phyloP scores from a whole-genome alignment of 1,140 invertebrate species.

The Saccostrea cuccullata region DNA sequence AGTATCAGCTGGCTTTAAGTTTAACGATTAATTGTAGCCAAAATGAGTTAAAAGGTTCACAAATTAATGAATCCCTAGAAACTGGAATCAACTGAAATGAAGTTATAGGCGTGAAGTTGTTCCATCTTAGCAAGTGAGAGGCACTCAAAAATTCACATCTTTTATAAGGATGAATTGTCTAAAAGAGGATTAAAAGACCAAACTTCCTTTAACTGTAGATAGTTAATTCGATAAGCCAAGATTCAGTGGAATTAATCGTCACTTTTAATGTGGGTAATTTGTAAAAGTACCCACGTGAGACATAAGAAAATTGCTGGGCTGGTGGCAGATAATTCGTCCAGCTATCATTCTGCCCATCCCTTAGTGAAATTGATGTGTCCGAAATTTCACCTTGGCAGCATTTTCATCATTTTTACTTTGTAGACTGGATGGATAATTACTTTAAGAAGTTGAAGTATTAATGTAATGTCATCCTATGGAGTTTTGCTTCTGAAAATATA shows the following conservation, averaged over 20 bases:
- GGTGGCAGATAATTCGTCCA: background rate
- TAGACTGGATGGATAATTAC: background rate
- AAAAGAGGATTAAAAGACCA: conserved; percentile 12
- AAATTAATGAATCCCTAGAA: conserved; percentile 22
- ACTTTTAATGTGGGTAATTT: conserved; percentile 23
- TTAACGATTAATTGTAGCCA: conserved; percentile 1
- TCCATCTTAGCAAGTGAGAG: background rate
- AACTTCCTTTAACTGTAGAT: background rate
- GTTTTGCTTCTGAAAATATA: too few relatives aligned
- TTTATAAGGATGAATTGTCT: conserved; percentile 4
- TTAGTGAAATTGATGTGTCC: background rate
- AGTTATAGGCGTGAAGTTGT: background rate
- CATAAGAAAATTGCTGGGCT: background rate
- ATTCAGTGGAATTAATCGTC: background rate
- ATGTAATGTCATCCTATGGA: too few relatives aligned
- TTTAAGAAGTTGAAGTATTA: background rate
- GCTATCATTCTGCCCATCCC: background rate
- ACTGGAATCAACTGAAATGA: conserved; percentile 25
- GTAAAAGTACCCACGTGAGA: background rate
- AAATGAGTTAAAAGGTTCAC: conserved; percentile 22
- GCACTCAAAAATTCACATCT: background rate
- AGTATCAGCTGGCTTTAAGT: background rate
- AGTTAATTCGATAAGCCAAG: conserved; percentile 2
- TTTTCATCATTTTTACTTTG: background rate
- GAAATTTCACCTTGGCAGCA: background rate